Evolutionary conservation across 2,888 invertebrate species (phyloP).

Genomic region (Bimastos eiseni): DNA sequence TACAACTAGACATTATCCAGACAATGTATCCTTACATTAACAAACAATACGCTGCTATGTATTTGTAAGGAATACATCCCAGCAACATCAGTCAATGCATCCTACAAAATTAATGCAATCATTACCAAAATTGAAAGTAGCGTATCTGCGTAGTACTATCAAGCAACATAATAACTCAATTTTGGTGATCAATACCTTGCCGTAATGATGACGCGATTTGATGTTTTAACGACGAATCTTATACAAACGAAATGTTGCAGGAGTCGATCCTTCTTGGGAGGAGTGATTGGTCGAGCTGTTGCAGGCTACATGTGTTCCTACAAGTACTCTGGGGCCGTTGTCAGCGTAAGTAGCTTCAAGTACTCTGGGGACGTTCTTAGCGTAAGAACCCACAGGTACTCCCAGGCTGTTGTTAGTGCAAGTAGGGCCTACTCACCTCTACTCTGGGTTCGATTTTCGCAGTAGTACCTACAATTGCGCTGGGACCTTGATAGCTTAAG

Average conservation of each 20-base stretch:
- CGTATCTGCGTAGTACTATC: too few species aligned
- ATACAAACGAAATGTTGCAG: slow-evolving; percentile 66
- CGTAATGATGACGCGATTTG: background rate
- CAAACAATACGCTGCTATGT: too few species aligned
- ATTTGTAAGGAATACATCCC: too few species aligned
- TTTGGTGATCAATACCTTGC: too few species aligned
- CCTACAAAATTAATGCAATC: too few species aligned
- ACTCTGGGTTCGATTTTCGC: slow-evolving; percentile 86
- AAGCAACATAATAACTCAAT: too few species aligned
- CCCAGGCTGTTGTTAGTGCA: slow-evolving; percentile 81
- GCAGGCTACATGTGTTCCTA: slow-evolving; percentile 91
- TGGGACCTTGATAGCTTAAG: slow-evolving; percentile 78
- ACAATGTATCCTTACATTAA: too few species aligned
- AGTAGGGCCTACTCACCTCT: slow-evolving; percentile 90
- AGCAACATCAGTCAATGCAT: too few species aligned
- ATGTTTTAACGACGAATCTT: background rate
- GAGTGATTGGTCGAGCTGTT: slow-evolving; percentile 95
- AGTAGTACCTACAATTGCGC: slow-evolving; percentile 86
- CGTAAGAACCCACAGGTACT: slow-evolving; percentile 83
- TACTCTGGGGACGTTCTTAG: slow-evolving; percentile 74
- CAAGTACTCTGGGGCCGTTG: slow-evolving; percentile 93
- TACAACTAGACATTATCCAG: too few species aligned
- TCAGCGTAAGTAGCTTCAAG: slow-evolving; percentile 55
- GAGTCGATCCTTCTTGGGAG: slow-evolving; percentile 82
- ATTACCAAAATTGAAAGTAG: too few species aligned